A percentile compares a stretch with the other conserved stretches of the same genome.
phyloP scores from a whole-genome alignment of 2,113 vertebrate genomes.

The Buteo buteo region DNA sequence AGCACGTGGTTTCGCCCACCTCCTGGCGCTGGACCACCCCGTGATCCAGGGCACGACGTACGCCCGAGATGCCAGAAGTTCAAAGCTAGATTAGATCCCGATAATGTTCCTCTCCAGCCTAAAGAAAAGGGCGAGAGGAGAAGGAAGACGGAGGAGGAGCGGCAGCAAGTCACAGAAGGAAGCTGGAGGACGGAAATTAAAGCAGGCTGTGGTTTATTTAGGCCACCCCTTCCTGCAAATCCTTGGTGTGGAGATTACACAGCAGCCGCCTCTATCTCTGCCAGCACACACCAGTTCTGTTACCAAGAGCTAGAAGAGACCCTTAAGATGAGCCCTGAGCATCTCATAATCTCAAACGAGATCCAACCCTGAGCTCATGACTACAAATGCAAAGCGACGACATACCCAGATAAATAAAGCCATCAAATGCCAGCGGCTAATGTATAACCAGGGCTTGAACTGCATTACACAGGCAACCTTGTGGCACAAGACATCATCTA shows the following conservation, averaged over 20 bases:
- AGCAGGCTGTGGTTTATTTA: neutral
- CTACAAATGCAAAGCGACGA: accelerated
- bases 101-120: neutral
- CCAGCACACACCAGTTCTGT: neutral
- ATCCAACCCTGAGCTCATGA: neutral
- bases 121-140: neutral
- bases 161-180: neutral
- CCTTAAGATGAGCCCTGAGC: neutral
- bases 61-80: neutral
- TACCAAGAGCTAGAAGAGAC: neutral
- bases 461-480: accelerated
- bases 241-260: neutral
- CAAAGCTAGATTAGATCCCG: neutral
- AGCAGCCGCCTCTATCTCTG: neutral
- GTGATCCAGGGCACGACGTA: accelerated
- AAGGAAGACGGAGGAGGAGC: neutral
- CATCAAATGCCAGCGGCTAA: accelerated
- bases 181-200: neutral
- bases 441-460: accelerated
- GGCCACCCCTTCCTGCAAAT: neutral
- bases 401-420: neutral
- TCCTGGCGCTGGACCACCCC: accelerated
- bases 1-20: accelerated
- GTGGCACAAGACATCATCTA: accelerated
- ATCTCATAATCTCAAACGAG: neutral